Evolutionary conservation across 2,888 invertebrate species (phyloP).

Genomic region (Beris chalybata): DNA sequence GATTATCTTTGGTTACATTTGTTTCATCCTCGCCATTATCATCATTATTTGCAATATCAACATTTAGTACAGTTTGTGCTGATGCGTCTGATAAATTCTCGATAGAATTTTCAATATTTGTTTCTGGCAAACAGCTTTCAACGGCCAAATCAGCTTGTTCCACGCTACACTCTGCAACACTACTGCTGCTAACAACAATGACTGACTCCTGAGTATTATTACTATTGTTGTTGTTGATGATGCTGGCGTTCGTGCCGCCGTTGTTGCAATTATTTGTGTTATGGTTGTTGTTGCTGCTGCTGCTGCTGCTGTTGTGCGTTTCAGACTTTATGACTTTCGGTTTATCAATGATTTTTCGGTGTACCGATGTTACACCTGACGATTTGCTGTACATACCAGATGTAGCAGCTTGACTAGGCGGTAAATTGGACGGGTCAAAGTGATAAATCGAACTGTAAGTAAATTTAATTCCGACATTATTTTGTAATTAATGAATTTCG

Average conservation of each 20-base stretch:
- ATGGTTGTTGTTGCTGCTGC: slow-evolving; percentile 15
- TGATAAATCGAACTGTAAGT: slow-evolving; percentile 56
- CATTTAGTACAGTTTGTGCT: slow-evolving; percentile 44
- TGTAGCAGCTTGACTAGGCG: slow-evolving; percentile 51
- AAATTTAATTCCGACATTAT: slow-evolving; percentile 23
- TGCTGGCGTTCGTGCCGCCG: too few species aligned
- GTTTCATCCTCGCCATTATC: slow-evolving; percentile 35
- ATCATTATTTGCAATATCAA: slow-evolving; percentile 23
- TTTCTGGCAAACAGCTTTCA: neutral
- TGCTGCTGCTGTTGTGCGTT: slow-evolving; percentile 18
- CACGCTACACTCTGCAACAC: neutral
- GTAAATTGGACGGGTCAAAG: slow-evolving; percentile 57
- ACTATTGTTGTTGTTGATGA: slow-evolving; percentile 19
- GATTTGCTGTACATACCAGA: slow-evolving; percentile 41
- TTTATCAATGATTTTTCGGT: slow-evolving; percentile 25
- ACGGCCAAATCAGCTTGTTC: neutral
- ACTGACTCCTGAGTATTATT: slow-evolving; percentile 32
- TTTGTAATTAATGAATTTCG: neutral
- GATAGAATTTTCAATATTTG: slow-evolving; percentile 34
- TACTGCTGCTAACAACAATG: slow-evolving; percentile 9
- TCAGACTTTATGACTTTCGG: slow-evolving; percentile 18
- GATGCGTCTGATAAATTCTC: slow-evolving; percentile 46
- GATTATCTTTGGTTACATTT: slow-evolving; percentile 40
- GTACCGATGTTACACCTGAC: slow-evolving; percentile 18
- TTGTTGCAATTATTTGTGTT: slow-evolving; percentile 31